Percentiles rank a stretch among this genome's conserved stretches.
These are phyloP conservation scores for Girardinus metallicus DNA, from an alignment of 2,797 vertebrate species.

Conservation along the genomic window DNA sequence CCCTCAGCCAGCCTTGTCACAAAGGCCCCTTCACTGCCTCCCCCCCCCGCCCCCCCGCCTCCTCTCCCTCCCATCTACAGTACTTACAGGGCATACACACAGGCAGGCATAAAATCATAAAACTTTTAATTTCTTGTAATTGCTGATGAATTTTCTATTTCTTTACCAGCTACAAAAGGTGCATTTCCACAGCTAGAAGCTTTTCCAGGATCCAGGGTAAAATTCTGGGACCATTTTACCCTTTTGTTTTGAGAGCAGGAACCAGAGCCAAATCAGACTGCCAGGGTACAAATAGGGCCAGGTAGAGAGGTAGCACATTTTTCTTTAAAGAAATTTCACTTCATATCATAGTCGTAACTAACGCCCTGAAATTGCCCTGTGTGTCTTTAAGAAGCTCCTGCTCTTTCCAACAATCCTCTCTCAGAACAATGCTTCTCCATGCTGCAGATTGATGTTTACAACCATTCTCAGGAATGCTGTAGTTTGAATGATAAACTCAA, in stretches of 20 bases:
- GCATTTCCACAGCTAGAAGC: background rate
- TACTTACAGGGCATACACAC: conserved; percentile 29
- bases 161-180: background rate
- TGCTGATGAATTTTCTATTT: conserved; percentile 41
- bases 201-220: background rate
- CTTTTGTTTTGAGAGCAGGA: background rate
- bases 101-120: conserved; percentile 54
- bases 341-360: too few species aligned
- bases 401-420: too few species aligned
- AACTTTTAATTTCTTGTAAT: conserved; percentile 72
- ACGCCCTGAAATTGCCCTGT: background rate
- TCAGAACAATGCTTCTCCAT: too few species aligned
- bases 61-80: conserved; percentile 13
- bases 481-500: too few species aligned
- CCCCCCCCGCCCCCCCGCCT: background rate
- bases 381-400: too few species aligned
- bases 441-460: too few species aligned
- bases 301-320: background rate
- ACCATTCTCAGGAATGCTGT: too few species aligned
- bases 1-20: conserved; percentile 75
- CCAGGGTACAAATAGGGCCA: background rate
- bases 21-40: conserved; percentile 39
- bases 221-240: background rate
- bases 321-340: background rate
- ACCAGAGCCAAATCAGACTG: background rate